These are phyloP conservation scores for Chloroclystis v-ata DNA, from an alignment of 2,888 invertebrate genomes.

Conservation along the genomic window DNA sequence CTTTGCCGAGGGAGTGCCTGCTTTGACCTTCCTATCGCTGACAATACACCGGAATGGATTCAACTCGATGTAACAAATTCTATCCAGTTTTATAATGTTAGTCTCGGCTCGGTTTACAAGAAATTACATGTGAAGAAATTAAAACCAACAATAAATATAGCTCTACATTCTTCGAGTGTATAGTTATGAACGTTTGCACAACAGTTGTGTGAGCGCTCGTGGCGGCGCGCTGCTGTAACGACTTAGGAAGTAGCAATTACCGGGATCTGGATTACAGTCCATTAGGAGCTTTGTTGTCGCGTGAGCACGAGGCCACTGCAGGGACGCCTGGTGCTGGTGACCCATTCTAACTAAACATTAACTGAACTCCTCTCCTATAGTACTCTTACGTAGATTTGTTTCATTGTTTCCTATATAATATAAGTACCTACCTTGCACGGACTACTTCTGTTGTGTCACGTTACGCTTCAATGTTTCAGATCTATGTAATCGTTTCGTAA, in stretches of 20 bases:
- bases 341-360: too few species aligned
- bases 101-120: too few species aligned
- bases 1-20: background rate
- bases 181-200: slow-evolving; percentile 12
- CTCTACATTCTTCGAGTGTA: slow-evolving; percentile 8
- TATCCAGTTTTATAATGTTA: too few species aligned
- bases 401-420: too few species aligned
- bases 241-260: slow-evolving; percentile 22
- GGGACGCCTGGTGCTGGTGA: too few species aligned
- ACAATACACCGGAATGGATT: background rate
- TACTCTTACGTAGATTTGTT: too few species aligned
- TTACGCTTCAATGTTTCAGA: too few species aligned
- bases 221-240: slow-evolving; percentile 11
- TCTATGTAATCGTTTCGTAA: too few species aligned
- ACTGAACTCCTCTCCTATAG: too few species aligned
- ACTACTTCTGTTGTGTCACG: background rate
- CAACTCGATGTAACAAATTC: too few species aligned
- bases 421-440: too few species aligned
- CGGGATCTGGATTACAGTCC: slow-evolving; percentile 15
- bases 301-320: too few species aligned
- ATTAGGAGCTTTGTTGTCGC: slow-evolving; percentile 18
- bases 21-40: background rate
- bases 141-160: slow-evolving; percentile 1
- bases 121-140: background rate
- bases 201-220: slow-evolving; percentile 22